phyloP scores from a whole-genome alignment of 2,113 vertebrate species.

The Felis chaus region DNA sequence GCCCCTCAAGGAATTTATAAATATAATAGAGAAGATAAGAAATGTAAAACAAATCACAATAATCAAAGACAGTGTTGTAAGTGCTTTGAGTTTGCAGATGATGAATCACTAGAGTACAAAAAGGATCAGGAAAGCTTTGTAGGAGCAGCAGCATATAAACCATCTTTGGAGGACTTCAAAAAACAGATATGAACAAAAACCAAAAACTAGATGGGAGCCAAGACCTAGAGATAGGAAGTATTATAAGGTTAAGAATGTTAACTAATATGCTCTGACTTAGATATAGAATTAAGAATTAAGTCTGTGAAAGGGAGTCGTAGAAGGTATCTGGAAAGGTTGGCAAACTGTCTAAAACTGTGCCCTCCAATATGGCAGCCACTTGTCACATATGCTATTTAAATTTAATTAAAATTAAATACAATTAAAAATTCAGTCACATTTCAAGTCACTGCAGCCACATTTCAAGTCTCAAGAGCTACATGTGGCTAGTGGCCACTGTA shows the following conservation, averaged over 20 bases:
- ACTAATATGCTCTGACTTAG: background rate
- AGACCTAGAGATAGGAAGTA: background rate
- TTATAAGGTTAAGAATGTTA: background rate
- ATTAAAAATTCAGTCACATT: background rate
- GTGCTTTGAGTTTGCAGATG: background rate
- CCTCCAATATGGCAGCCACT: background rate
- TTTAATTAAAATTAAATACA: slow-evolving; percentile 19
- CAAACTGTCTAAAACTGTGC: background rate
- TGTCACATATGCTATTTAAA: background rate
- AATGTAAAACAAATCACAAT: slow-evolving; percentile 1
- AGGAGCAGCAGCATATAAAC: background rate
- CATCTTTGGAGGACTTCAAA: background rate
- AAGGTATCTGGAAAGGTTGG: background rate
- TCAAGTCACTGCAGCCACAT: background rate
- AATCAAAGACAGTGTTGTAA: background rate
- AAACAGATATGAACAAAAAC: background rate
- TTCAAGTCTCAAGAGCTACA: slow-evolving; percentile 22
- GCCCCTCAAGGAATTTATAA: slow-evolving; percentile 12
- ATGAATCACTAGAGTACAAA: slow-evolving; percentile 16
- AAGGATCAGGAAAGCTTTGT: background rate
- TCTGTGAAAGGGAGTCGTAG: background rate
- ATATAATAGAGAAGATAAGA: background rate
- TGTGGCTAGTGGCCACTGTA: background rate
- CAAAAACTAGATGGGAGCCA: background rate
- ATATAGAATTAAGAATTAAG: background rate